Evolutionary conservation across 2,797 vertebrate genomes (phyloP), one percentile per base, ranked within the genome.

Genomic region (Pelodytes ibericus): DNA sequence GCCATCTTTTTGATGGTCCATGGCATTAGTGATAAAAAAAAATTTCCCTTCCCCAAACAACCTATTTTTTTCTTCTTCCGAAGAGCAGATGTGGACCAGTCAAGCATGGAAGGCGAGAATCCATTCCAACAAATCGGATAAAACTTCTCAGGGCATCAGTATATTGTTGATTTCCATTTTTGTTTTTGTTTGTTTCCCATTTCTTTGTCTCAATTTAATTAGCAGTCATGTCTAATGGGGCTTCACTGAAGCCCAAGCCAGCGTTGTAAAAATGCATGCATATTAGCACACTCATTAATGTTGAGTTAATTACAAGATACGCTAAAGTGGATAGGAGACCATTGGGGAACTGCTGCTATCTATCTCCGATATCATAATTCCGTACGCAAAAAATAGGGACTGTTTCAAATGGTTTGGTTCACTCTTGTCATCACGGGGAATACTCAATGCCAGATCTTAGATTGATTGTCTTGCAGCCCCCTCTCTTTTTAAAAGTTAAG

Each of bases 281-380:
- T 72, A 71, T 64, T 26, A 58, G 67, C 9, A 33, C 33, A 60
- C 60, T 64, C 49, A 77, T 64, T 59, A 71, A 71, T 49, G 22
- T 51, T 49, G 61, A 58, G 69, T 65, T 66, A 66, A 72, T 77
- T 77, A 77, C 68, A 33, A 77, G 75, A 66, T 66, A 66, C 10
- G 26, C 25, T 49, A 63, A 22, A 61, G 20, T 25, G 62, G 26
- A 58, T 44, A 74, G 20, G 22, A 24, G 58, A 65, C 49, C 51
- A 31, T 53, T 27, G 2, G 49, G 65, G 24, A 57, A n/a, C 10
- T 2, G 16, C 18, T 58, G 31, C 22, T 71, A 47, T 67, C 64
- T 67, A 25, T 66, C 16, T 10, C 29, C 47, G 74, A 71, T 64
- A 65, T 75, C 57, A 27, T 30, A 39, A 64, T 71, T 57, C 25